phyloP scores from a whole-genome alignment of 1,140 invertebrate species.

The Ladona fulva region DNA sequence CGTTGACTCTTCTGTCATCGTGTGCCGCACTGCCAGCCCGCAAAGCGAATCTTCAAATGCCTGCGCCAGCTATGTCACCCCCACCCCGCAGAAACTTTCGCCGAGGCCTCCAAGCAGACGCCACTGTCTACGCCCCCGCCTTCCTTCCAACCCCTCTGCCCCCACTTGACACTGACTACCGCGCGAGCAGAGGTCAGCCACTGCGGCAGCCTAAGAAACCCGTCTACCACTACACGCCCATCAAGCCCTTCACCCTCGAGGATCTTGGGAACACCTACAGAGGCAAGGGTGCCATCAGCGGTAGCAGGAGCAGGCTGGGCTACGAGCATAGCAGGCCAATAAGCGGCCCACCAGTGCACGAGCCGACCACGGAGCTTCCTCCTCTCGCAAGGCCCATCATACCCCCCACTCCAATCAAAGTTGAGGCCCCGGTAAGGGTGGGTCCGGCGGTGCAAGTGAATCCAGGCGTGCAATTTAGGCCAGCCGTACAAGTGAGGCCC shows the following conservation, averaged over 20 bases:
- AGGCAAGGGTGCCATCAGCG: background rate
- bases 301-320: background rate
- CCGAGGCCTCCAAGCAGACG: background rate
- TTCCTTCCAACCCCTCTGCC: background rate
- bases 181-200: background rate
- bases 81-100: background rate
- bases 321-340: background rate
- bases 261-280: background rate
- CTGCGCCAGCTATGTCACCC: background rate
- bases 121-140: background rate
- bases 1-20: background rate
- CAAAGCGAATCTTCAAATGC: background rate
- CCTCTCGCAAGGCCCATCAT: background rate
- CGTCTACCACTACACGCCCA: background rate
- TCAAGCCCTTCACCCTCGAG: background rate
- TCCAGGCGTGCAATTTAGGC: background rate
- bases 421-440: background rate
- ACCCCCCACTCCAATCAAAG: background rate
- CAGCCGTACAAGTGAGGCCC: background rate
- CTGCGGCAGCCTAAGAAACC: background rate
- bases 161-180: background rate
- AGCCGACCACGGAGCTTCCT: background rate
- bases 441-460: background rate
- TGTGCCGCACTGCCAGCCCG: background rate
- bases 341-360: background rate